Conservation (phyloP, 1,140 invertebrate genomes). For the Bombus cullumanus region DNA sequence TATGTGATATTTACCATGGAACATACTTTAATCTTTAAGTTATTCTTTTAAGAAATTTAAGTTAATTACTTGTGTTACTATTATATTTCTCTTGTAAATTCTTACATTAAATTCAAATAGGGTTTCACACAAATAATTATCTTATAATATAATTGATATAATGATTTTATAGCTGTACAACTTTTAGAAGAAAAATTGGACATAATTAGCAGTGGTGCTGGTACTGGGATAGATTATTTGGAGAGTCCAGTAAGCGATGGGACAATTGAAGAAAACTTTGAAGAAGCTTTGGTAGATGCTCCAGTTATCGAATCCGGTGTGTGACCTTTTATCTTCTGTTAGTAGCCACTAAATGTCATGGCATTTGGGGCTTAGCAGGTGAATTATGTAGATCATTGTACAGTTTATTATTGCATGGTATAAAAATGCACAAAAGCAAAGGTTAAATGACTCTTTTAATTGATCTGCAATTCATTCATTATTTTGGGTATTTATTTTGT, state of each 20-base stretch:
- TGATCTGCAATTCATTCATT: constrained; percentile 9
- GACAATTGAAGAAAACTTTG: constrained; percentile 96
- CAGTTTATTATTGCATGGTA: constrained; percentile 68
- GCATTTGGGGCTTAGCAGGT: constrained; percentile 72
- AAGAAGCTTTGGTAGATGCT: constrained; percentile 91
- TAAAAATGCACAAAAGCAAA: constrained; percentile 55
- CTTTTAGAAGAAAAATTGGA: constrained; percentile 85
- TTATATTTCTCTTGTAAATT: neutral
- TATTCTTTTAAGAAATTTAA: neutral
- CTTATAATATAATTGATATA: neutral
- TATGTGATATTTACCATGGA: neutral
- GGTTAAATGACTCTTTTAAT: constrained; percentile 26
- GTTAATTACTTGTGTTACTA: neutral
- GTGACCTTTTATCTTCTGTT: constrained; percentile 78
- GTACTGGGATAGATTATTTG: constrained; percentile 84
- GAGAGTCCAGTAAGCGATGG: constrained; percentile 93
- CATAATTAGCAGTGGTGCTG: constrained; percentile 77
- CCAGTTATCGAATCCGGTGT: constrained; percentile 82
- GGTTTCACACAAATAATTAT: neutral
- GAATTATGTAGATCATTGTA: constrained; percentile 71
- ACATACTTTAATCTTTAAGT: constrained; percentile 21
- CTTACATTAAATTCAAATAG: neutral
- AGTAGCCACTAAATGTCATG: constrained; percentile 72
- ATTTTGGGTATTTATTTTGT: constrained; percentile 2
- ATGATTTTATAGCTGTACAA: constrained; percentile 72